Evolutionary conservation across 2,888 invertebrate genomes (phyloP), one percentile per base, ranked within the genome.

Genomic region (Brachyopa scutellaris): DNA sequence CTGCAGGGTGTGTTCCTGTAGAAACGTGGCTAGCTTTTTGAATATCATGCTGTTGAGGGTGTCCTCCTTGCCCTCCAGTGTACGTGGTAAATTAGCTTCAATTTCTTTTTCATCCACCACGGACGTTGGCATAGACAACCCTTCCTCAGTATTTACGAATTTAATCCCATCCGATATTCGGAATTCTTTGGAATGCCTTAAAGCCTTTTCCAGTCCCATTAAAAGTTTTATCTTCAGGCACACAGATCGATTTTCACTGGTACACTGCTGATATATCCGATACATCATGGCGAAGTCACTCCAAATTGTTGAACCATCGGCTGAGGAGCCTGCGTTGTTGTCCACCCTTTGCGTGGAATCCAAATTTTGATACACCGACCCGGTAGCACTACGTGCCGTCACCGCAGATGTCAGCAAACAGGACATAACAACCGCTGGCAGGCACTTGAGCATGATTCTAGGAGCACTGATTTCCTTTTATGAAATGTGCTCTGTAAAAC

Each of bases 241-340:
- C 76, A 95, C 93, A 2, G 94, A 92, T 26, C 95, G 89, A 84
- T 94, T 94, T 79, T 92, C 91, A 61, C 93, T 93, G 76, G 94
- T 92, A 91, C 96, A 96, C 86, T 96, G 95, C 89, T 94, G 95
- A 90, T 96, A 96, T 84, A 95, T 93, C 88, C 95, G 95, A 87
- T 95, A 95, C 84, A 95, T 93, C 86, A 94, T 92, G 85, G 94
- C 93, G 4, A 96, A 90, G 86, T 95, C 95, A 84, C 87, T 88
- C 89, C 89, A 89, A 67, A 88, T 85, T 29, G 86, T 72, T 2
- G 91, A 33, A 2, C 83, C 17, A 7, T 70, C 45, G 7, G 53
- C 19, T 5, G 78, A 57, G 19, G 21, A 5, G 6, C 21, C 53
- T 6, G 29, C 7, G 17, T 29, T 6, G 17, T 55, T 74, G 15